A percentile compares a stretch with the other conserved stretches of the same genome.
These are phyloP conservation scores for Bos indicus DNA, from an alignment of 2,113 vertebrate species.

Conservation along the genomic window DNA sequence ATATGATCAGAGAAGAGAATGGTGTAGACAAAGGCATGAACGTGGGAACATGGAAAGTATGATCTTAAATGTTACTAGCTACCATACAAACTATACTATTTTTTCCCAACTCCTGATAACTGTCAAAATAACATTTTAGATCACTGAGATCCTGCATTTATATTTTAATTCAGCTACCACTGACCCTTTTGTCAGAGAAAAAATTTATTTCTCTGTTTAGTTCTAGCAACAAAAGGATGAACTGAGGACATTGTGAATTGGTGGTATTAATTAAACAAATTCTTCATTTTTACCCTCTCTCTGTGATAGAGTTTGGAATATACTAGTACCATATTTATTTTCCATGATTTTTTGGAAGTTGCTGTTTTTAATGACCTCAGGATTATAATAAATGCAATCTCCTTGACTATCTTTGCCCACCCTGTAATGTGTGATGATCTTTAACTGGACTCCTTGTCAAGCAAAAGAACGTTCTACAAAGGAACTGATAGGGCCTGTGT, in stretches of 20 bases:
- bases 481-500: background rate
- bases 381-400: constrained; percentile 12
- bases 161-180: background rate
- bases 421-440: background rate
- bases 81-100: background rate
- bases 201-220: background rate
- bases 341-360: constrained; percentile 19
- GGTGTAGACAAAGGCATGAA: background rate
- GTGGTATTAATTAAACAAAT: background rate
- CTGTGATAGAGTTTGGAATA: background rate
- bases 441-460: constrained; percentile 38
- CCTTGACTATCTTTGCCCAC: background rate
- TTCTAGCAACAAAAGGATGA: background rate
- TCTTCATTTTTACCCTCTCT: background rate
- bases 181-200: background rate
- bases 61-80: background rate
- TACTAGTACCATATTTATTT: background rate
- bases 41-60: background rate
- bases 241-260: background rate
- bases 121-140: background rate
- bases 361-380: background rate
- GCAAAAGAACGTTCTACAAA: constrained; percentile 15
- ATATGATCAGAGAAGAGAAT: background rate
- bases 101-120: background rate
- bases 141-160: background rate